These are phyloP conservation scores for Pygmarrhopalites habei DNA, from an alignment of 1,140 invertebrate genomes.

Conservation along the genomic window DNA sequence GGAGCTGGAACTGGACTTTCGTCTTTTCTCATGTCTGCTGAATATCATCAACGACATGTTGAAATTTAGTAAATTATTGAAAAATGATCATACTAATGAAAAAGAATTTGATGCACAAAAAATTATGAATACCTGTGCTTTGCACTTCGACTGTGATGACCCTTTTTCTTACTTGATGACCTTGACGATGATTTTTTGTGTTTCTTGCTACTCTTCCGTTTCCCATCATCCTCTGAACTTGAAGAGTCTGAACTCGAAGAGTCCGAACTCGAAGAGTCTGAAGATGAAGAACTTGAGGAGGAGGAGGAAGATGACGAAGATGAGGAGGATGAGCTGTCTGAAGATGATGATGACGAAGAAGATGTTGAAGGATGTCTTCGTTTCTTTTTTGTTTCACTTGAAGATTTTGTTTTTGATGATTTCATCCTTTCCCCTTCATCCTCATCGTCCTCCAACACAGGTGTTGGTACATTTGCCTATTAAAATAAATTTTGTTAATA, in stretches of 20 bases:
- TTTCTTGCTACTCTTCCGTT: background rate
- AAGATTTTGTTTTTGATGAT: background rate
- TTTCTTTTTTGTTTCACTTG: background rate
- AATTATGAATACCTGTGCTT: too few species aligned
- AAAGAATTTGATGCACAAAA: too few species aligned
- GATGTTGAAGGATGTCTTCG: background rate
- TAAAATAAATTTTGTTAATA: background rate
- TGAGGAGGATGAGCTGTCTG: background rate
- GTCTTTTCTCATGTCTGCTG: too few species aligned
- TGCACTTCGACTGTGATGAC: too few species aligned
- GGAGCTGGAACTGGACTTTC: too few species aligned
- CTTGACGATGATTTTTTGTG: background rate
- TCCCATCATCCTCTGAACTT: background rate
- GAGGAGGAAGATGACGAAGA: conserved; percentile 2
- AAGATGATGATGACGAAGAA: conserved; percentile 10
- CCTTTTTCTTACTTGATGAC: background rate
- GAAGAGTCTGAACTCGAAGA: background rate
- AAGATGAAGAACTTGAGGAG: background rate
- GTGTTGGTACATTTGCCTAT: background rate
- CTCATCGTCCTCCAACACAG: background rate
- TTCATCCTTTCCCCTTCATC: background rate
- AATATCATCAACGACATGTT: too few species aligned
- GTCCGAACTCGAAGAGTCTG: background rate
- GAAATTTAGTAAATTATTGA: too few species aligned
- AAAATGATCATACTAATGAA: too few species aligned